Evolutionary conservation across 1,140 invertebrate species (phyloP).

Genomic region (Metaphire vulgaris): DNA sequence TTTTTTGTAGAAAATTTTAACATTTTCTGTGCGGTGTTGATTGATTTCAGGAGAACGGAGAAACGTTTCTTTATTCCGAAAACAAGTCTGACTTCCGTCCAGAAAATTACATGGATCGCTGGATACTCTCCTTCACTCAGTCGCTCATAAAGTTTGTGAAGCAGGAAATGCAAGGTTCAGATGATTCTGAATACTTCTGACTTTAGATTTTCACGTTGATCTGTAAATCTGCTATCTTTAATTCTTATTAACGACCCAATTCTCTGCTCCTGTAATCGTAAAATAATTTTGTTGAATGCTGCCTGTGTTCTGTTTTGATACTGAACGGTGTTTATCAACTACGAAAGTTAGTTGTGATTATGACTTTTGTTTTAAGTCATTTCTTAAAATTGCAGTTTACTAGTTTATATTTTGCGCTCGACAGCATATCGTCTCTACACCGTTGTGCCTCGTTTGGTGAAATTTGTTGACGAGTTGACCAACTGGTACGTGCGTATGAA

Average conservation of each 20-base stretch:
- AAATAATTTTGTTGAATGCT: too few relatives aligned
- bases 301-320: too few relatives aligned
- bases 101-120: constrained; percentile 88
- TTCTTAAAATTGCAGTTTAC: too few relatives aligned
- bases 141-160: constrained; percentile 79
- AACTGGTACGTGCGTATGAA: constrained; percentile 99
- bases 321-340: too few relatives aligned
- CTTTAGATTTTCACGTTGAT: neutral
- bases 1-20: too few relatives aligned
- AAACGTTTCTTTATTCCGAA: constrained; percentile 53
- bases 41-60: constrained; percentile 61
- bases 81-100: constrained; percentile 35
- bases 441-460: constrained; percentile 83
- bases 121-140: constrained; percentile 95
- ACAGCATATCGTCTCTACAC: constrained; percentile 85
- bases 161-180: constrained; percentile 72
- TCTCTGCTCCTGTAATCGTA: too few relatives aligned
- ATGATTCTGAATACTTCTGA: neutral
- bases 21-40: too few relatives aligned
- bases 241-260: neutral
- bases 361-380: too few relatives aligned
- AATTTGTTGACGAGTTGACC: constrained; percentile 94
- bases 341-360: too few relatives aligned
- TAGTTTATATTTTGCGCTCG: too few relatives aligned
- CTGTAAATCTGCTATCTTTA: neutral